These are phyloP conservation scores for Carcina quercana DNA, from an alignment of 2,888 invertebrate species.

Conservation along the genomic window DNA sequence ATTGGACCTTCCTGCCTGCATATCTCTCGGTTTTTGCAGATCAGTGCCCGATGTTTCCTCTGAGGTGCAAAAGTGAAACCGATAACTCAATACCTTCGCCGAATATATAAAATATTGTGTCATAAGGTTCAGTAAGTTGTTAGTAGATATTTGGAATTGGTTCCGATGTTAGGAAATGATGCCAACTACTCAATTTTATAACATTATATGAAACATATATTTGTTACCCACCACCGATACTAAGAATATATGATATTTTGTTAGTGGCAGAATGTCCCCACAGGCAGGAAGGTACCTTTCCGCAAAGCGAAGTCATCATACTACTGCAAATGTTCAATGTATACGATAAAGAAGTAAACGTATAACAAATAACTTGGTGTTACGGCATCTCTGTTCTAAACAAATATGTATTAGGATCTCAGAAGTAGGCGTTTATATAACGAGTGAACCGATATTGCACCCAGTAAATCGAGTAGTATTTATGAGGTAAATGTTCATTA, in stretches of 20 bases:
- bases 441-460: neutral
- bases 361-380: slow-evolving; percentile 2
- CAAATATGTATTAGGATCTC: slow-evolving; percentile 8
- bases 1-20: slow-evolving; percentile 81
- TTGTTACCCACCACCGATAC: slow-evolving; percentile 57
- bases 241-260: slow-evolving; percentile 43
- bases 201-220: slow-evolving; percentile 30
- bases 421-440: neutral
- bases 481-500: no score
- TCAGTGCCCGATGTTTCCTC: slow-evolving; percentile 70
- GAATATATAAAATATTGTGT: slow-evolving; percentile 28
- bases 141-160: slow-evolving; percentile 33
- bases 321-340: slow-evolving; percentile 38
- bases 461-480: neutral
- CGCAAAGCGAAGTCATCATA: slow-evolving; percentile 72
- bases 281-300: slow-evolving; percentile 75
- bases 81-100: slow-evolving; percentile 45
- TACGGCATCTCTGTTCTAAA: slow-evolving; percentile 25
- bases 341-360: slow-evolving; percentile 14
- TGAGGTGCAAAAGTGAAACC: slow-evolving; percentile 73
- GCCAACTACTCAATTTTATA: slow-evolving; percentile 44
- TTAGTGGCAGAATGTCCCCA: slow-evolving; percentile 67
- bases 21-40: slow-evolving; percentile 66
- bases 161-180: slow-evolving; percentile 46
- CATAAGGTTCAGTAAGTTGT: slow-evolving; percentile 28